Evolutionary conservation across 1,140 invertebrate species (phyloP).

Genomic region (Pectinophora gossypiella): DNA sequence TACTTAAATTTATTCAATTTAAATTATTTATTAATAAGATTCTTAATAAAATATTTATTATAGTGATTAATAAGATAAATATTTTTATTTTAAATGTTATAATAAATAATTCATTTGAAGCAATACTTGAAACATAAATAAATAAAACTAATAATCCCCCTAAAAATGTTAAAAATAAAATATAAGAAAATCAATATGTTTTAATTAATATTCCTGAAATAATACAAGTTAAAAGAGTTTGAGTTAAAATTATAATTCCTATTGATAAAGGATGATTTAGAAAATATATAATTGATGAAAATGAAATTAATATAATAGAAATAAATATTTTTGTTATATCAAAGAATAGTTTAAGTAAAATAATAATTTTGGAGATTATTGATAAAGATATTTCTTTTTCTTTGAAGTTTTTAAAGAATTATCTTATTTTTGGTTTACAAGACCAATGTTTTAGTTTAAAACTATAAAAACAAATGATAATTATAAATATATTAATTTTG

Average conservation of each 20-base stretch:
- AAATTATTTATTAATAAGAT: constrained; percentile 32
- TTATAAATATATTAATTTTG: constrained; percentile 39
- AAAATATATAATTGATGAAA: constrained; percentile 55
- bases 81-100: constrained; percentile 38
- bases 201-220: constrained; percentile 48
- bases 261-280: constrained; percentile 70
- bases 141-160: constrained; percentile 77
- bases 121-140: constrained; percentile 76
- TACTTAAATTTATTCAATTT: constrained; percentile 27
- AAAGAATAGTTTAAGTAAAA: constrained; percentile 76
- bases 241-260: constrained; percentile 68
- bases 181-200: constrained; percentile 70
- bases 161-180: constrained; percentile 75
- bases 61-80: constrained; percentile 19
- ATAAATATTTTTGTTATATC: constrained; percentile 64
- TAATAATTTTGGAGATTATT: constrained; percentile 78
- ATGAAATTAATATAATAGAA: constrained; percentile 40
- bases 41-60: constrained; percentile 23
- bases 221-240: constrained; percentile 64
- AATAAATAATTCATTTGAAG: constrained; percentile 75
- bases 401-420: constrained; percentile 72
- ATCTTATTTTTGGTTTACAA: constrained; percentile 77
- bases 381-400: constrained; percentile 72
- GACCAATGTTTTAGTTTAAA: constrained; percentile 77
- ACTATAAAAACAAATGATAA: constrained; percentile 73